Evolutionary conservation across 2,888 invertebrate species (phyloP).

Genomic region (Carpatolechia fugitivella): DNA sequence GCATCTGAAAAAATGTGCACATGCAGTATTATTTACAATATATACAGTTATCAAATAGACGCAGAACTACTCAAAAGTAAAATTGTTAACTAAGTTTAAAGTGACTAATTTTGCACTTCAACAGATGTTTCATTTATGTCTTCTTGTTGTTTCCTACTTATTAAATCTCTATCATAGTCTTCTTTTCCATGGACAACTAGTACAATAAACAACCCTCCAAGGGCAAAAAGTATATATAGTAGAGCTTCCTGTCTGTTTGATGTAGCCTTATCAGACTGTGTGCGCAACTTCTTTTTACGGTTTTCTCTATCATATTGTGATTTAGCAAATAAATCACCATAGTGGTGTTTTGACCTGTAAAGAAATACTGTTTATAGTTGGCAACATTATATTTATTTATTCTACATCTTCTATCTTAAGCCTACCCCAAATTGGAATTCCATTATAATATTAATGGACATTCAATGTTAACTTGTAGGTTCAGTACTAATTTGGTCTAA

Average conservation of each 20-base stretch:
- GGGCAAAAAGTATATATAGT: constrained; percentile 39
- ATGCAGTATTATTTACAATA: constrained; percentile 5
- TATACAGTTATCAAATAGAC: not conserved
- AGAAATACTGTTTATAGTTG: not conserved
- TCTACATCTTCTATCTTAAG: too few relatives aligned
- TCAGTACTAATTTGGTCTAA: too few relatives aligned
- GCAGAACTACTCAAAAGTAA: not conserved
- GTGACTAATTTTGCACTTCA: not conserved
- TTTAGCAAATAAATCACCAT: constrained; percentile 59
- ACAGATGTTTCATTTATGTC: not conserved
- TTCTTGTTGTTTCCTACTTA: not conserved
- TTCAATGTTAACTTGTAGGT: too few relatives aligned
- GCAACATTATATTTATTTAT: not conserved
- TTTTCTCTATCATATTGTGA: constrained; percentile 46
- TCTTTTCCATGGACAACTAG: constrained; percentile 43
- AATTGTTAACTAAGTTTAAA: not conserved
- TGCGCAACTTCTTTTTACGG: constrained; percentile 32
- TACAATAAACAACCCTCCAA: constrained; percentile 41
- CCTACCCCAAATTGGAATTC: too few relatives aligned
- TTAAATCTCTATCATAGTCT: constrained; percentile 47
- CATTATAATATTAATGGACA: too few relatives aligned
- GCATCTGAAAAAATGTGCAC: not conserved
- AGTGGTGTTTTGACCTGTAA: constrained; percentile 75
- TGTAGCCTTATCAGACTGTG: constrained; percentile 25
- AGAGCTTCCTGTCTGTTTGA: constrained; percentile 45